Percentiles rank a stretch among this genome's conserved stretches.
phyloP scores from a whole-genome alignment of 2,113 vertebrate species.

The Mobula birostris region DNA sequence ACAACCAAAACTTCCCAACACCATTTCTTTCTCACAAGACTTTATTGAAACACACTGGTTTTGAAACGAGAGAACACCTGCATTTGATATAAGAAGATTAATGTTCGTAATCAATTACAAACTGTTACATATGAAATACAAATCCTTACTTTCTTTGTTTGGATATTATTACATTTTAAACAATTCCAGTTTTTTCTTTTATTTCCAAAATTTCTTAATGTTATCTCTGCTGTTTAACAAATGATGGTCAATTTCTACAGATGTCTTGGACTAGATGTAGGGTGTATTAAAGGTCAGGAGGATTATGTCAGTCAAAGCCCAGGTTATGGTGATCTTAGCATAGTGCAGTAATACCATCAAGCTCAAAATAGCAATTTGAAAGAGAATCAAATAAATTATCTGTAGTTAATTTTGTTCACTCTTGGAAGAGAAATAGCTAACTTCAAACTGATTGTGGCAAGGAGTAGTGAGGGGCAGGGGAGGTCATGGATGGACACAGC shows the following conservation, averaged over 20 bases:
- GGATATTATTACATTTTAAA: neutral
- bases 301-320: neutral
- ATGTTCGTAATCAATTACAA: neutral
- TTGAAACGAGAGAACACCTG: neutral
- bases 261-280: neutral
- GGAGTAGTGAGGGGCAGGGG: neutral
- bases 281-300: neutral
- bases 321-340: neutral
- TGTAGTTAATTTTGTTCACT: neutral
- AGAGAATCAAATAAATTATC: neutral
- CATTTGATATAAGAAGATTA: neutral
- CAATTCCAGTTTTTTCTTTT: neutral
- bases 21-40: neutral
- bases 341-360: neutral
- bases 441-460: neutral
- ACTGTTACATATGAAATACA: neutral
- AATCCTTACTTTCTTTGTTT: neutral
- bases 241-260: neutral
- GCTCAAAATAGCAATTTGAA: neutral
- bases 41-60: neutral
- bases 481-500: neutral
- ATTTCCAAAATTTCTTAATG: neutral
- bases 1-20: neutral
- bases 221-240: neutral
- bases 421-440: neutral